Base-by-base conservation (phyloP, 1,140 invertebrate species). In the Sweltsa coloradensis region DNA sequence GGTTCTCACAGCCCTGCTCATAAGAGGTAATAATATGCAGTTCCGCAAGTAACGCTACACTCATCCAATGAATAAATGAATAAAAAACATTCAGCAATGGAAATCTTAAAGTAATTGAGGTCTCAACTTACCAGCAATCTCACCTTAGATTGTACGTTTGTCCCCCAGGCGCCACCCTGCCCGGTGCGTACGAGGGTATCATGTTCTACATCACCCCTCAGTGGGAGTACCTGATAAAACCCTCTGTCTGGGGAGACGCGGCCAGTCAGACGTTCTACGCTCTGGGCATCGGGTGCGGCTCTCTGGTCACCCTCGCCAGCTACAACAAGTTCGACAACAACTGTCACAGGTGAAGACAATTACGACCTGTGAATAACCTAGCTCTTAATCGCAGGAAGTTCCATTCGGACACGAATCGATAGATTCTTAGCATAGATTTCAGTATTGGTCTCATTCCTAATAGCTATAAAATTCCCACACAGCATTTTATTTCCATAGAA, bases 321-420 rank as follows among this genome's bases (percentile, higher is more conserved):
- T 88, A 85, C 62, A 88, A 80, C 57, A 71, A 75, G 24, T 81
- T 83, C 53, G 68, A 65, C 26, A 85, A 86, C 59, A 84, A 85
- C 60, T 84, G 78, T 53, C 72, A 79, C 56, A 74, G 64, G 58
- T 62, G 42, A 47, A 21, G 21, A 34, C 9, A 29, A 0, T 16
- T 3, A n/a, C n/a, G n/a, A n/a, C n/a, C n/a, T n/a, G n/a, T n/a
- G n/a, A n/a, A n/a, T n/a, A n/a, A n/a, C n/a, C n/a, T n/a, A n/a
- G n/a, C n/a, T n/a, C n/a, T n/a, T n/a, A n/a, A n/a, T n/a, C n/a
- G n/a, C n/a, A n/a, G n/a, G n/a, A n/a, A n/a, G n/a, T n/a, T n/a
- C n/a, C n/a, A n/a, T n/a, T n/a, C n/a, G n/a, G n/a, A n/a, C n/a
- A n/a, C n/a, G n/a, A n/a, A n/a, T n/a, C n/a, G n/a, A n/a, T n/a